Evolutionary conservation across 2,888 invertebrate genomes (phyloP), one percentile per base, ranked within the genome.

Genomic region (Nasonovia ribisnigri): DNA sequence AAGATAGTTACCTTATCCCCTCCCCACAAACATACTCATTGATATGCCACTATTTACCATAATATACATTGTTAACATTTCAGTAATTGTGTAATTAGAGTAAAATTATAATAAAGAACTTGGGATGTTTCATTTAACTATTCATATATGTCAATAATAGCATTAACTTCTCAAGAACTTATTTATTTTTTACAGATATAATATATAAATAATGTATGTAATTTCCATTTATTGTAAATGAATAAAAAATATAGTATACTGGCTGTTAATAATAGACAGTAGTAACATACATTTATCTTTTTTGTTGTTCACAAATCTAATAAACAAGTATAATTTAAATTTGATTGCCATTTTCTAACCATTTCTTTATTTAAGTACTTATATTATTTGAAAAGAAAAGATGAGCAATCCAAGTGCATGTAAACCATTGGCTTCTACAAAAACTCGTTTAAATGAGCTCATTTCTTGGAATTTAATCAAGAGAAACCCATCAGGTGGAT

Each of bases 401-500:
- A 77, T 77, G 77, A 77, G 8, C 36, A 77, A 77, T 8, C 36
- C 36, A 36, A 11, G 36, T 36, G 36, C 20, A 77, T 20, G 1
- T 54, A 88, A 88, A 42, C 42, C 88, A 88, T 42, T n/a, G 20
- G 4, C 77, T 77, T 36, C 48, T 51, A 8, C 29, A 54, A 86
- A 16, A 87, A 36, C 92, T 26, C 46, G 87, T 16, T 3, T 92
- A 24, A 48, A 26, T n/a, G 67, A 92, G 13, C 46, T 92, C 0
- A 57, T 87, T 60, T 87, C 60, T 1, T 87, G 92, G 92, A 60
- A 26, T 5, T 36, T 87, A 51, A 16, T 92, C 13, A 60, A 48
- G 29, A 92, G 88, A 87, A 92, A 92, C 11, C 92, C 92, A 26
- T 91, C 91, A 1, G 92, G 91, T 10, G 54, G 24, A 24, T 13